These are phyloP conservation scores for Turnix velox DNA, from an alignment of 2,113 vertebrate species.

Conservation along the genomic window DNA sequence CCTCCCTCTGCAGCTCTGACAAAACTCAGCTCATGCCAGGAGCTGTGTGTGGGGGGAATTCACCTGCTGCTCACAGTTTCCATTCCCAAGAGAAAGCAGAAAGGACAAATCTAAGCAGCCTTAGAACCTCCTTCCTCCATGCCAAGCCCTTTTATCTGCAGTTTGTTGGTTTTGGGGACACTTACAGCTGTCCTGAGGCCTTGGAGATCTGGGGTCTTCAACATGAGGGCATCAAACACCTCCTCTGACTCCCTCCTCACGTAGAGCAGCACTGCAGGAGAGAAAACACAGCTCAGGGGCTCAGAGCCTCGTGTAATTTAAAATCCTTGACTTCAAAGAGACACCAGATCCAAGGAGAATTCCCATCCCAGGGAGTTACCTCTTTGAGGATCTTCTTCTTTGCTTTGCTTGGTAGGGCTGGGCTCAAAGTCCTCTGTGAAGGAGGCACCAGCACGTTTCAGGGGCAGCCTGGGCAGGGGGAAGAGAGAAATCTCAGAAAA, in stretches of 20 bases:
- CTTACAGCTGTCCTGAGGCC: slow-evolving; percentile 92
- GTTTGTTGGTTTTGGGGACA: not conserved
- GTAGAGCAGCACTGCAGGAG: slow-evolving; percentile 85
- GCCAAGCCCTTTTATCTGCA: not conserved
- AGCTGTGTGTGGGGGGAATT: not conserved
- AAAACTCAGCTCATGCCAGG: not conserved
- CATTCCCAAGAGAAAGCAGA: not conserved
- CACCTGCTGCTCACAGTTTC: not conserved
- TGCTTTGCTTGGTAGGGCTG: slow-evolving; percentile 76
- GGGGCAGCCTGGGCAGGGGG: slow-evolving; percentile 66
- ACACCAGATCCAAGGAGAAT: not conserved
- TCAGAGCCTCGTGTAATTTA: accelerated
- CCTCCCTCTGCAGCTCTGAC: not conserved
- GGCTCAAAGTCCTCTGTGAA: slow-evolving; percentile 79
- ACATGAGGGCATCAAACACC: slow-evolving; percentile 95
- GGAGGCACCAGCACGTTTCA: slow-evolving; percentile 80
- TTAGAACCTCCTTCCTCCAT: accelerated
- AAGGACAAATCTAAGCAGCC: not conserved
- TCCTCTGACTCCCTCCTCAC: slow-evolving; percentile 87
- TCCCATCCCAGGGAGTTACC: slow-evolving; percentile 68
- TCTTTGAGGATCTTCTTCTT: slow-evolving; percentile 86
- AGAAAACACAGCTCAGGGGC: not conserved
- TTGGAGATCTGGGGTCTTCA: slow-evolving; percentile 88
- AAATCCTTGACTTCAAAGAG: not conserved
- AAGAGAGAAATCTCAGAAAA: not conserved